Evolutionary conservation across 1,140 invertebrate genomes (phyloP).

Genomic region (Megalonaias nervosa): DNA sequence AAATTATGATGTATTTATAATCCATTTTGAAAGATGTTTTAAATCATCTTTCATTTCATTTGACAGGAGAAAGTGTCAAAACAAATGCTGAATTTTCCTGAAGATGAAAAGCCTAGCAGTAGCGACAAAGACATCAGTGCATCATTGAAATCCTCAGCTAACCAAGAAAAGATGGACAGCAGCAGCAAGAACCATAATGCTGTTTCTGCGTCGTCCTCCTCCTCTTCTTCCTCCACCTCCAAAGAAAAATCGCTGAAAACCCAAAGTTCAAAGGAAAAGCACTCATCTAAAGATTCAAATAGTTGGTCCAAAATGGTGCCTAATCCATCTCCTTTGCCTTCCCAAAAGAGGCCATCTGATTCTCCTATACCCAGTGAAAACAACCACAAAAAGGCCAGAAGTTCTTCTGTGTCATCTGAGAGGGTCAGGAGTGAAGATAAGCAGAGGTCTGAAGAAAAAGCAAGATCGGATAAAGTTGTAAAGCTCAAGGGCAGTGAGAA

Average conservation of each 20-base stretch:
- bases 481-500: conserved; percentile 19
- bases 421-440: conserved; percentile 10
- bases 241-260: not conserved
- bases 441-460: conserved; percentile 24
- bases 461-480: conserved; percentile 11
- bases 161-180: not conserved
- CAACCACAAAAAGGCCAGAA: conserved; percentile 20
- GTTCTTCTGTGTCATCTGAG: conserved; percentile 30
- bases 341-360: conserved; percentile 25
- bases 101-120: conserved; percentile 20
- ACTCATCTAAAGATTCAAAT: conserved; percentile 20
- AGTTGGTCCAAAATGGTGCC: conserved; percentile 1
- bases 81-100: conserved; percentile 1
- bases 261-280: conserved; percentile 16
- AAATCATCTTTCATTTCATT: not conserved
- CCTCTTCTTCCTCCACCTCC: not conserved
- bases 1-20: too few species aligned
- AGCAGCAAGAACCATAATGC: not conserved
- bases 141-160: too few species aligned
- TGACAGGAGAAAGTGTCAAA: conserved; percentile 19
- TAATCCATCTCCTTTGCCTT: conserved; percentile 5
- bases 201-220: not conserved
- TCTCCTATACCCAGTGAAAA: conserved; percentile 16
- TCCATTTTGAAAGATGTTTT: too few species aligned
- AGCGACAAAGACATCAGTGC: conserved; percentile 2